phyloP scores from a whole-genome alignment of 2,888 invertebrate species.

The Chirona hameri region DNA sequence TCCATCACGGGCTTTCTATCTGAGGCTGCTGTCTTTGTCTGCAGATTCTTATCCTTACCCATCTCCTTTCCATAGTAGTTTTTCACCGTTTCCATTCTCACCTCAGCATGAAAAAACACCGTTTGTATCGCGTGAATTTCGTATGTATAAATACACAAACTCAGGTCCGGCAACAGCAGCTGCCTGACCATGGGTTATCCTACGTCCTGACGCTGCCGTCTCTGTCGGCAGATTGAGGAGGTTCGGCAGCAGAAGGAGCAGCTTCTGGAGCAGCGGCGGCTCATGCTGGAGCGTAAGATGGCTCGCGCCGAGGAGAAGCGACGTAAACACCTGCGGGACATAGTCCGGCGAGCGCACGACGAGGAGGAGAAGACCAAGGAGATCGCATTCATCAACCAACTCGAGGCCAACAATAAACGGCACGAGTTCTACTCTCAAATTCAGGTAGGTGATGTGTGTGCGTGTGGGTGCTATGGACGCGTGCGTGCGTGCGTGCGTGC shows the following conservation, averaged over 20 bases:
- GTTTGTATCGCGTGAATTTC: too few relatives aligned
- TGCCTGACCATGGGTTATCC: too few relatives aligned
- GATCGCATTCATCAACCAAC: slow-evolving; percentile 93
- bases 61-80: too few relatives aligned
- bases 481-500: background rate
- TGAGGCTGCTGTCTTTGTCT: too few relatives aligned
- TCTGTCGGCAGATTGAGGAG: slow-evolving; percentile 50
- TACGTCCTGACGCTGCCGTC: too few relatives aligned
- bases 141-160: too few relatives aligned
- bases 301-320: slow-evolving; percentile 84
- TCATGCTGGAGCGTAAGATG: slow-evolving; percentile 51
- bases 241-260: slow-evolving; percentile 74
- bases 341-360: slow-evolving; percentile 92
- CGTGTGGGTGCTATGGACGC: background rate
- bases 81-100: too few relatives aligned
- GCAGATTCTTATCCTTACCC: too few relatives aligned
- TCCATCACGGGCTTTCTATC: too few relatives aligned
- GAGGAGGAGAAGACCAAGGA: slow-evolving; percentile 95
- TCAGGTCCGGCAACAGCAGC: too few relatives aligned
- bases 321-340: slow-evolving; percentile 65
- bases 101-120: too few relatives aligned
- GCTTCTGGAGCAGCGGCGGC: slow-evolving; percentile 67
- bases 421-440: slow-evolving; percentile 84
- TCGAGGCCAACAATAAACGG: slow-evolving; percentile 90
- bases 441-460: slow-evolving; percentile 61